phyloP scores from a whole-genome alignment of 2,113 vertebrate genomes.

The Paracanthobrama guichenoti region DNA sequence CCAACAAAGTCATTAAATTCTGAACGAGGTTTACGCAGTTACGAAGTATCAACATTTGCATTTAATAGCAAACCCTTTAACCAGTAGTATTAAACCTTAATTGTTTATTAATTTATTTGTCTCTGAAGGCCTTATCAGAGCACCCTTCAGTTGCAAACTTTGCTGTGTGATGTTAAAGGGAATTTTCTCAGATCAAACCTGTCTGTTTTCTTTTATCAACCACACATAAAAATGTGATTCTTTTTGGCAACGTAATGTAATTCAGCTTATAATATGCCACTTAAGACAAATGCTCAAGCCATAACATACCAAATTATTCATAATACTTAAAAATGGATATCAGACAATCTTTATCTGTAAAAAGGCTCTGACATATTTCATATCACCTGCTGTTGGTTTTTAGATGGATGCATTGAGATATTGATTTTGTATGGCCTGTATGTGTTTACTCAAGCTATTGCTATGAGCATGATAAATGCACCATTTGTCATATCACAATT shows the following conservation, averaged over 20 bases:
- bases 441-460: conserved; percentile 11
- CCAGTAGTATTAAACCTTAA: background rate
- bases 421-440: background rate
- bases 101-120: background rate
- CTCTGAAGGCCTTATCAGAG: background rate
- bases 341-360: conserved; percentile 9
- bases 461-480: conserved; percentile 11
- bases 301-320: background rate
- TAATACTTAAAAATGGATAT: background rate
- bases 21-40: conserved; percentile 4
- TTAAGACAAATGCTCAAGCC: background rate
- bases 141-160: background rate
- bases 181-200: background rate
- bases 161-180: background rate
- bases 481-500: background rate
- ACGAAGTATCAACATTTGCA: background rate
- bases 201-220: background rate
- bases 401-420: background rate
- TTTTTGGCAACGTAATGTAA: background rate
- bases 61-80: background rate
- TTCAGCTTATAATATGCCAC: background rate
- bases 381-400: background rate
- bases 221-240: background rate
- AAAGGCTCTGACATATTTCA: background rate
- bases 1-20: background rate